Evolutionary conservation across 2,797 vertebrate genomes (phyloP).

Genomic region (Triplophysa bombifrons): DNA sequence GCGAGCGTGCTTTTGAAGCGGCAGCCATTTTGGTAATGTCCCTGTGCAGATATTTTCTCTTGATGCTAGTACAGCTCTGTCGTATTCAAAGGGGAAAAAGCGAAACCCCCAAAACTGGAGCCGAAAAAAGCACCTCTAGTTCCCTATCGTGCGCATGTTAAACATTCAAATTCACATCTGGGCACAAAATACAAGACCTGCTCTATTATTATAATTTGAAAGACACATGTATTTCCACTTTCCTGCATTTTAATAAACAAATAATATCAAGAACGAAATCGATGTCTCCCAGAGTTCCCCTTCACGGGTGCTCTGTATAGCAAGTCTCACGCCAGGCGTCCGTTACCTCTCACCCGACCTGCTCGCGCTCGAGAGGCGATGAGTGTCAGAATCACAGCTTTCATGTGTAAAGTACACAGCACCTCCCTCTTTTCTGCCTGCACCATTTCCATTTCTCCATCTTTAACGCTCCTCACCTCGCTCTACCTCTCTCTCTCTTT

Average conservation of each 20-base stretch:
- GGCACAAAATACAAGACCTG: too few relatives aligned
- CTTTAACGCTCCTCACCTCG: slow-evolving; percentile 5
- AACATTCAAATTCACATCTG: too few relatives aligned
- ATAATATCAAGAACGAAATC: not conserved
- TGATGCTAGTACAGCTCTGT: not conserved
- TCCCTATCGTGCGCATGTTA: too few relatives aligned
- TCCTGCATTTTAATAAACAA: not conserved
- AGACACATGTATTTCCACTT: not conserved
- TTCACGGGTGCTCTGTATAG: not conserved
- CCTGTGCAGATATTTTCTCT: slow-evolving; percentile 1
- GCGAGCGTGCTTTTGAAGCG: slow-evolving; percentile 12
- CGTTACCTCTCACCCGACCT: slow-evolving; percentile 37
- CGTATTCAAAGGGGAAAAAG: not conserved
- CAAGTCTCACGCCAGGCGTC: not conserved
- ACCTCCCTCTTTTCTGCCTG: slow-evolving; percentile 36
- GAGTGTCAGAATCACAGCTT: slow-evolving; percentile 51
- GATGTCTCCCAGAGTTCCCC: not conserved
- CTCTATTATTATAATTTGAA: too few relatives aligned
- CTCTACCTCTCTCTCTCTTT: slow-evolving; percentile 30
- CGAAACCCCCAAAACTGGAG: not conserved
- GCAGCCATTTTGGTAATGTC: slow-evolving; percentile 12
- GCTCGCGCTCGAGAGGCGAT: slow-evolving; percentile 46
- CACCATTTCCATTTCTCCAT: slow-evolving; percentile 43
- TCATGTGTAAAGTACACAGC: slow-evolving; percentile 37
- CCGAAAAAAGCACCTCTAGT: too few relatives aligned